Evolutionary conservation across 2,797 vertebrate genomes (phyloP).

Genomic region (Mus spretus): DNA sequence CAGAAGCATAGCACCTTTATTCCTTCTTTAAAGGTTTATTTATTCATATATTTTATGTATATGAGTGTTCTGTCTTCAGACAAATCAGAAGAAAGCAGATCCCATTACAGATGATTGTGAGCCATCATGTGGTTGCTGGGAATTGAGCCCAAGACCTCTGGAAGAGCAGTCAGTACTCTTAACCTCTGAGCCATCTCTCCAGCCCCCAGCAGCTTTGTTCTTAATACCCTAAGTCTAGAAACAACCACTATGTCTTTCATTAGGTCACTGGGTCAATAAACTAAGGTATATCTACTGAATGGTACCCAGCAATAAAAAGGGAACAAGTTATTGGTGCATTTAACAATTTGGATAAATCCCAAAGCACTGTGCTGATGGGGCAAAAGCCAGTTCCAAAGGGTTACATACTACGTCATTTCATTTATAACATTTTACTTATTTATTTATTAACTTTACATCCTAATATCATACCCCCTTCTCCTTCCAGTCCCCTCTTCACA

Average conservation of each 20-base stretch:
- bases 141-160: not conserved
- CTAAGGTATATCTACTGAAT: not conserved
- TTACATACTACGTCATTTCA: not conserved
- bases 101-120: not conserved
- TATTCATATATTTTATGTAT: not conserved
- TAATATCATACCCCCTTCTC: not conserved
- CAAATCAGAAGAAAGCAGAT: not conserved
- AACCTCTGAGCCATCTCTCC: not conserved
- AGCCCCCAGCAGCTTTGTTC: not conserved
- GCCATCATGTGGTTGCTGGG: not conserved
- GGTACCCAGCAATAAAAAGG: conserved; percentile 36
- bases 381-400: not conserved
- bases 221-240: conserved; percentile 40
- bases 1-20: not conserved
- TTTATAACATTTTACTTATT: not conserved
- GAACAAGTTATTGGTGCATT: not conserved
- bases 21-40: not conserved
- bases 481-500: not conserved
- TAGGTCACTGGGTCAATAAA: conserved; percentile 37
- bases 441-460: not conserved
- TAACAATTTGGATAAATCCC: conserved; percentile 14
- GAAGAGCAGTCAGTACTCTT: not conserved
- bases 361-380: conserved; percentile 11
- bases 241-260: conserved; percentile 33
- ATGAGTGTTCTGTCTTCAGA: not conserved